Percentiles rank a stretch among this genome's conserved stretches.
Evolutionary conservation across 2,888 invertebrate species (phyloP).

Genomic region (Cataglyphis rosenhaueri): DNA sequence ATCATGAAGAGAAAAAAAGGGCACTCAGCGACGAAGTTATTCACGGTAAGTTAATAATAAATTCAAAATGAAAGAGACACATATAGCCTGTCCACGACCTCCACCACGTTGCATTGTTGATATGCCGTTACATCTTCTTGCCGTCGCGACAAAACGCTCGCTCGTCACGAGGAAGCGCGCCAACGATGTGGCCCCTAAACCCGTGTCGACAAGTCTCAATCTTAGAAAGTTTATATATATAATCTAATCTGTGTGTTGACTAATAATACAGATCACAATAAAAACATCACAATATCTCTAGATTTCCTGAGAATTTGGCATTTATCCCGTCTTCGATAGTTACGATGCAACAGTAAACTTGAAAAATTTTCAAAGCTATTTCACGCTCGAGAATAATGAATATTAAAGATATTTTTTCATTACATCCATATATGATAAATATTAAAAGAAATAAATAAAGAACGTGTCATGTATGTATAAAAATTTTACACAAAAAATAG

Average conservation of each 20-base stretch:
- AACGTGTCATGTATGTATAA: background rate
- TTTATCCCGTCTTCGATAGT: constrained; percentile 7
- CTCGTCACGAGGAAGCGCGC: constrained; percentile 31
- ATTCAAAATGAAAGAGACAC: background rate
- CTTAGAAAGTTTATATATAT: constrained; percentile 30
- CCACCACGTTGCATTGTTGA: constrained; percentile 36
- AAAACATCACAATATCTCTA: constrained; percentile 25
- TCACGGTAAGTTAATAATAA: constrained; percentile 8
- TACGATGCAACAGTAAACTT: background rate
- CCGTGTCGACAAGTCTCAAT: background rate
- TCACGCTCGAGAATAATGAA: background rate
- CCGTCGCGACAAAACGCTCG: constrained; percentile 31
- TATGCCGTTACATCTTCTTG: constrained; percentile 44
- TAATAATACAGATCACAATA: constrained; percentile 27
- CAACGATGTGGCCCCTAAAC: background rate
- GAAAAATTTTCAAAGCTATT: background rate
- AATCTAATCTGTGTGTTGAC: background rate
- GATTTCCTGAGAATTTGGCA: constrained; percentile 26
- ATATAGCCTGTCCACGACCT: background rate
- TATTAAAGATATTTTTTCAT: background rate
- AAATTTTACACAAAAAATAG: background rate
- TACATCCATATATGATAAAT: background rate
- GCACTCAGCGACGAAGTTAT: background rate
- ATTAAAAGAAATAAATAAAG: background rate
- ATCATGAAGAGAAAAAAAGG: background rate